phyloP scores from a whole-genome alignment of 2,888 invertebrate species.

The Podotricha telesiphe region DNA sequence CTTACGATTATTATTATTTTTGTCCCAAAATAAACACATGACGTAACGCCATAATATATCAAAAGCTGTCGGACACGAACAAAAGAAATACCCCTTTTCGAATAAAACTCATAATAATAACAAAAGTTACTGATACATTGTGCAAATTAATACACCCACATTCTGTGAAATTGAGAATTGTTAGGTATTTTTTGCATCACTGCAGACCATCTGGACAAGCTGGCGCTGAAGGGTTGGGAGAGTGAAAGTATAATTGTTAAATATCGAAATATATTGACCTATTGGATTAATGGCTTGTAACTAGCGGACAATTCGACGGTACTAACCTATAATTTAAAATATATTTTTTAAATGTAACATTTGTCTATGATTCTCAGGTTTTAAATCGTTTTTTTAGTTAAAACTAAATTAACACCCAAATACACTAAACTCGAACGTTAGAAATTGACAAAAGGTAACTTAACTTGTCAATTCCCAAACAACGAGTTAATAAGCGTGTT shows the following conservation, averaged over 20 bases:
- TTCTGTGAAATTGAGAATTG: slow-evolving; percentile 49
- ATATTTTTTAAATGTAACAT: no score
- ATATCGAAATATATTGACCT: slow-evolving; percentile 20
- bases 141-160: slow-evolving; percentile 55
- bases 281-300: background rate
- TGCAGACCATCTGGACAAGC: slow-evolving; percentile 60
- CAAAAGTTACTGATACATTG: slow-evolving; percentile 45
- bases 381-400: no score
- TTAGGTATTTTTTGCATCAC: slow-evolving; percentile 55
- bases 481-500: slow-evolving; percentile 19
- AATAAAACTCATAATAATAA: slow-evolving; percentile 41
- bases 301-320: no score
- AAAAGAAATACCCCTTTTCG: slow-evolving; percentile 60
- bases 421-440: background rate
- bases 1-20: slow-evolving; percentile 7
- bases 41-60: slow-evolving; percentile 44
- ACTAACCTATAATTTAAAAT: no score
- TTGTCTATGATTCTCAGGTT: no score
- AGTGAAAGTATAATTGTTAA: slow-evolving; percentile 51
- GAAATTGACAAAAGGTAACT: slow-evolving; percentile 14
- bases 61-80: slow-evolving; percentile 49
- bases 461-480: slow-evolving; percentile 5
- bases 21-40: slow-evolving; percentile 33
- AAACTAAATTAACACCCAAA: background rate
- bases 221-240: slow-evolving; percentile 54